Percentiles rank a stretch among this genome's conserved stretches.
These are phyloP conservation scores for Peromyscus aztecus DNA, from an alignment of 2,797 vertebrate species.

Conservation along the genomic window DNA sequence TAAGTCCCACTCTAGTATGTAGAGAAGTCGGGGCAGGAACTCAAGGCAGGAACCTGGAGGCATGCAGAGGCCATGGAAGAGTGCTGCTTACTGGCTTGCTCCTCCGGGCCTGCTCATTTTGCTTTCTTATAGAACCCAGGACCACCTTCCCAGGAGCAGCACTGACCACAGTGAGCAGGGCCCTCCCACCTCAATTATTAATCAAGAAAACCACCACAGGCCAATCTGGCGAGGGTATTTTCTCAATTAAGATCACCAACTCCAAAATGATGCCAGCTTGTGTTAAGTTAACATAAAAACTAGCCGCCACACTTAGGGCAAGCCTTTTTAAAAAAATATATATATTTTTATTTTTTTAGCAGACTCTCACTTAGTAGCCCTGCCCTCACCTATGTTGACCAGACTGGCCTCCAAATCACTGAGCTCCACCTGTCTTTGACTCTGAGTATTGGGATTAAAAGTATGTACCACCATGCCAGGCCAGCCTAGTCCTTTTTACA, in stretches of 20 bases:
- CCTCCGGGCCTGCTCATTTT: neutral
- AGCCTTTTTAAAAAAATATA: no score
- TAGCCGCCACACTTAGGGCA: neutral
- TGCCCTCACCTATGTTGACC: neutral
- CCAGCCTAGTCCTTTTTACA: neutral
- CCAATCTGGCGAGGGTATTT: neutral
- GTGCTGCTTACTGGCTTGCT: neutral
- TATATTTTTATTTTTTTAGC: neutral
- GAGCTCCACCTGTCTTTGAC: neutral
- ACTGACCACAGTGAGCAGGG: neutral
- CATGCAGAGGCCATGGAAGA: neutral
- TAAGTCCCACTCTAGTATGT: neutral
- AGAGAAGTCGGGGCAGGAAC: neutral
- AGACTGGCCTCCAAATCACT: neutral
- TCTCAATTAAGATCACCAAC: neutral
- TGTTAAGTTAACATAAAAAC: neutral
- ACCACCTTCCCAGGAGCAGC: neutral
- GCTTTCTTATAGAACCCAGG: neutral
- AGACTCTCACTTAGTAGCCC: neutral
- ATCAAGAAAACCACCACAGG: neutral
- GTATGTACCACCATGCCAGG: neutral
- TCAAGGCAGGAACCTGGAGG: neutral
- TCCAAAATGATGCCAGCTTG: neutral
- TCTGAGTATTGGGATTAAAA: neutral
- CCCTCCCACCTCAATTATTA: neutral